Percentiles rank a stretch among this genome's conserved stretches.
These are phyloP conservation scores for Poecilia velifera DNA, from an alignment of 2,797 vertebrate species.

Conservation along the genomic window DNA sequence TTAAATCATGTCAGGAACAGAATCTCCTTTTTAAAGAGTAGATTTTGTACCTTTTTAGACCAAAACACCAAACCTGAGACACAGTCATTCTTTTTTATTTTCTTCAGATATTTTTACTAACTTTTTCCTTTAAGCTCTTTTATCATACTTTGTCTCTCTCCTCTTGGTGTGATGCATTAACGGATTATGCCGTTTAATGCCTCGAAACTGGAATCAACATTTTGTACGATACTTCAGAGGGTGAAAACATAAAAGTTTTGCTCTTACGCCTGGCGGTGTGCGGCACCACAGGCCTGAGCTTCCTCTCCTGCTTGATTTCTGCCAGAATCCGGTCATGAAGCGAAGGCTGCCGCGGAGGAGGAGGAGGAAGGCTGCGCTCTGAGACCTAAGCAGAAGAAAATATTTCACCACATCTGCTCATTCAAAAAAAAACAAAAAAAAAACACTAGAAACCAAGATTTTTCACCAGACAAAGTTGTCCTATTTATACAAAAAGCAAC, in stretches of 20 bases:
- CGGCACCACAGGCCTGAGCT: constrained; percentile 85
- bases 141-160: not conserved
- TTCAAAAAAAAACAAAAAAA: not conserved
- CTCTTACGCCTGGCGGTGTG: constrained; percentile 72
- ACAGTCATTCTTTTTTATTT: not conserved
- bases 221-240: not conserved
- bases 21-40: not conserved
- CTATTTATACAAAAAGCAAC: not conserved
- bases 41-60: not conserved
- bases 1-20: not conserved
- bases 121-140: not conserved
- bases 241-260: not conserved
- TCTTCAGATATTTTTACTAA: not conserved
- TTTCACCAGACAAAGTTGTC: not conserved
- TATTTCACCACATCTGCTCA: not conserved
- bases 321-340: constrained; percentile 92
- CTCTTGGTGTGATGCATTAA: not conserved
- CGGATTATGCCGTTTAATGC: not conserved
- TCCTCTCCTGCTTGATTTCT: constrained; percentile 91
- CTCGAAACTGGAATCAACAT: not conserved
- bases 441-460: not conserved
- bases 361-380: constrained; percentile 86
- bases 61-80: not conserved
- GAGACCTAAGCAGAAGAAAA: constrained; percentile 80
- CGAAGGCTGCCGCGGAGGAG: constrained; percentile 85